A percentile compares a stretch with the other conserved stretches of the same genome.
phyloP scores from a whole-genome alignment of 2,113 vertebrate genomes.

The Lonchura striata region DNA sequence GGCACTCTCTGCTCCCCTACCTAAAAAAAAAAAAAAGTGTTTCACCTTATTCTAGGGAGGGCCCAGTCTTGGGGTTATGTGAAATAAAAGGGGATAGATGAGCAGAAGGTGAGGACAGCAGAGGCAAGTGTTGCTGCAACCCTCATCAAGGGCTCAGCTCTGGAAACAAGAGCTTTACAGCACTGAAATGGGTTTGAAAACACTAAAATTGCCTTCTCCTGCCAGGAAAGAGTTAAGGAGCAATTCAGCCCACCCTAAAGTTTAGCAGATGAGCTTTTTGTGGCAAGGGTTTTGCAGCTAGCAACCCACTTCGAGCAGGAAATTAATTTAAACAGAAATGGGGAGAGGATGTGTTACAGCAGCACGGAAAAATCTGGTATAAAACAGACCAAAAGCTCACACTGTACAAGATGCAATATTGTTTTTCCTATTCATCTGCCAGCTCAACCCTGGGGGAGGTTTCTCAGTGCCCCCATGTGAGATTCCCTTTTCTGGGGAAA shows the following conservation, averaged over 20 bases:
- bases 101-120: background rate
- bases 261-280: background rate
- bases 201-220: background rate
- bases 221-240: background rate
- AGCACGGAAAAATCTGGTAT: background rate
- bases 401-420: background rate
- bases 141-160: accelerated
- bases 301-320: background rate
- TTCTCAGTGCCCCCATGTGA: background rate
- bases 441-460: background rate
- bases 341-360: background rate
- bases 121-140: background rate
- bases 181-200: background rate
- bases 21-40: background rate
- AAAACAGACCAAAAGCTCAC: background rate
- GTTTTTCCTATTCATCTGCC: background rate
- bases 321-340: background rate
- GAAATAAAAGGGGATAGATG: background rate
- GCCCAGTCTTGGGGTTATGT: too few relatives aligned
- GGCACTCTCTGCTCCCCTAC: background rate
- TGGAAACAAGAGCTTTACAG: background rate
- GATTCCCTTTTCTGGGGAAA: background rate
- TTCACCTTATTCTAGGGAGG: background rate
- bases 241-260: background rate
- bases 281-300: background rate